Evolutionary conservation across 2,888 invertebrate genomes (phyloP).

Genomic region (Ophioninae sp.): DNA sequence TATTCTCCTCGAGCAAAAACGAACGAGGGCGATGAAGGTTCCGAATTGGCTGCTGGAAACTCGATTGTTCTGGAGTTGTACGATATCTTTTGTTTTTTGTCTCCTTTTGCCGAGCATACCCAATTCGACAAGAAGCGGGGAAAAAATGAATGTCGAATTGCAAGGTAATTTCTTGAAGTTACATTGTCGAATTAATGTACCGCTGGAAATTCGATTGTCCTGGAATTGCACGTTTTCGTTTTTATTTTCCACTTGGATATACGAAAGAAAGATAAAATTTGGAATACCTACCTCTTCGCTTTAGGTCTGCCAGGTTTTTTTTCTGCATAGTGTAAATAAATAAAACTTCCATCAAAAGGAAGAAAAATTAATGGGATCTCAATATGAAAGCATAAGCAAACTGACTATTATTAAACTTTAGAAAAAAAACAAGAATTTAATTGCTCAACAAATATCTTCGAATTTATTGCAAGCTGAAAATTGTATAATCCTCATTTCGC

Average conservation of each 20-base stretch:
- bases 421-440: too few relatives aligned
- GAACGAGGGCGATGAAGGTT: neutral
- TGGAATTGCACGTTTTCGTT: neutral
- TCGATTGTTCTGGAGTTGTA: neutral
- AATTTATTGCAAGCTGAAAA: too few relatives aligned
- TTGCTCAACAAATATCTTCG: too few relatives aligned
- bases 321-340: too few relatives aligned
- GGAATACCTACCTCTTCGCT: too few relatives aligned
- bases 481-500: too few relatives aligned
- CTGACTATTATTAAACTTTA: too few relatives aligned
- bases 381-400: too few relatives aligned
- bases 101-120: neutral
- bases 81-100: neutral
- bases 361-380: too few relatives aligned
- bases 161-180: neutral
- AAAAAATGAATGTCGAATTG: neutral
- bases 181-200: neutral
- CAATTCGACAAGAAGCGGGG: neutral
- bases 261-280: neutral
- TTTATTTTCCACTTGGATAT: neutral
- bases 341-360: too few relatives aligned
- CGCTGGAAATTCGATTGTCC: neutral
- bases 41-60: neutral
- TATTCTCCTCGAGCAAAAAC: neutral
- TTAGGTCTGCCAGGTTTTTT: too few relatives aligned